Base-by-base conservation (phyloP, 2,797 vertebrate species). In the Petrocephalus sullivani region DNA sequence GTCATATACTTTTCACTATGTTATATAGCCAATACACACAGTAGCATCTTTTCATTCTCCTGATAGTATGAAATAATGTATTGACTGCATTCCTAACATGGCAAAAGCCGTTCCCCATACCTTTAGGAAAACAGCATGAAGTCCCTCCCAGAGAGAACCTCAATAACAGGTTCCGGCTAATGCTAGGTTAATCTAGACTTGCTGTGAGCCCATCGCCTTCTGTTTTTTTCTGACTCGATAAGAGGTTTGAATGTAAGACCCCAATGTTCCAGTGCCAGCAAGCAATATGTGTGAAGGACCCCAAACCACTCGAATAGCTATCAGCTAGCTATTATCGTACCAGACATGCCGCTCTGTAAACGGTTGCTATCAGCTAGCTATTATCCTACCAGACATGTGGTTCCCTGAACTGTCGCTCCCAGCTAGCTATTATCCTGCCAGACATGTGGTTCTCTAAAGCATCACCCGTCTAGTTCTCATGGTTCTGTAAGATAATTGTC, bases 361-460 rank as follows among this genome's bases (percentile, higher is more conserved):
- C 71, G 2, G 71, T 19, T 9, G 71, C 37, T 78, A 78, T 78
- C 71, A 78, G 71, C 71, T 78, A 78, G 71, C 67, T 75, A 37
- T 75, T 75, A 75, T 2, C 33, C 57, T 58, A n/a, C 57, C 57
- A 58, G 71, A 78, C 37, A 0, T 41, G 37, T 67, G 21, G 37
- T 78, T 46, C 71, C 19, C 75, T 21, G 41, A 78, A 46, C 71
- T 78, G 71, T 78, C 7, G 33, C 71, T 78, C 14, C 1, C 37
- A 7, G 41, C 71, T 78, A 78, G 71, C 75, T 81, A 81, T 81
- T 81, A 81, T 46, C 75, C 41, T 49, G 41, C 75, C 75, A 81
- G 75, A 81, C 19, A 2, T 46, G 75, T 81, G 37, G 75, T 81
- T 81, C 75, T 49, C 19, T 81, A 49, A 81, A 49, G 37, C 16